Conservation (phyloP, 2,797 vertebrate genomes). For the Labeo calbasu region DNA sequence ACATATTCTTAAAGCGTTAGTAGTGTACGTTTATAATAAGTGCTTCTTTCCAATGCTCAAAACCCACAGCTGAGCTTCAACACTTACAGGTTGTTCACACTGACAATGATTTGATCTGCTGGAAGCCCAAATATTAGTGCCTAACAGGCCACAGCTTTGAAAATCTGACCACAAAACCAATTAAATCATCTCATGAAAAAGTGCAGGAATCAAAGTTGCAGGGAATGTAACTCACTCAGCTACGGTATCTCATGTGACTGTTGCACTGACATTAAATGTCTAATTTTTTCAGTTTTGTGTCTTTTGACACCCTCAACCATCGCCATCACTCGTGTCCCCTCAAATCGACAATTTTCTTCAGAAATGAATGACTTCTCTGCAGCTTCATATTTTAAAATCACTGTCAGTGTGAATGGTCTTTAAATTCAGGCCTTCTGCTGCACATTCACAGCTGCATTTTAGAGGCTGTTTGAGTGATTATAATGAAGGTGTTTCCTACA, state of each 20-base stretch:
- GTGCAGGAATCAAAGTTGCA: background rate
- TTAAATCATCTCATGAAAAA: background rate
- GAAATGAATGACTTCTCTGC: too few relatives aligned
- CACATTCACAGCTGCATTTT: background rate
- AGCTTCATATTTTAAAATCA: background rate
- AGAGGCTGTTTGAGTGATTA: conserved; percentile 22
- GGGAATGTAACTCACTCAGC: background rate
- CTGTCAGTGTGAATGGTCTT: conserved; percentile 2
- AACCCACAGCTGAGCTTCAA: background rate
- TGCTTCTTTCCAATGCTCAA: background rate
- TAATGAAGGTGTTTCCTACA: conserved; percentile 9
- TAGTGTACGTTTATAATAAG: background rate
- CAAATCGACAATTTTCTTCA: background rate
- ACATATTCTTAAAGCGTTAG: background rate
- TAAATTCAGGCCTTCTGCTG: background rate
- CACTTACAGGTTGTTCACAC: conserved; percentile 13
- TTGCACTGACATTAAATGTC: background rate
- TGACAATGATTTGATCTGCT: conserved; percentile 5
- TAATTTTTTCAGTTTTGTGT: background rate
- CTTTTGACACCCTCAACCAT: background rate
- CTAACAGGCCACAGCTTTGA: background rate
- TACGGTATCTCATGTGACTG: background rate
- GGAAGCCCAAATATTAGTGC: background rate
- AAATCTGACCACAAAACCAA: background rate
- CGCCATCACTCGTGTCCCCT: background rate